A percentile compares a stretch with the other conserved stretches of the same genome.
phyloP scores from a whole-genome alignment of 2,113 vertebrate species.

The Psephotus haematonotus region DNA sequence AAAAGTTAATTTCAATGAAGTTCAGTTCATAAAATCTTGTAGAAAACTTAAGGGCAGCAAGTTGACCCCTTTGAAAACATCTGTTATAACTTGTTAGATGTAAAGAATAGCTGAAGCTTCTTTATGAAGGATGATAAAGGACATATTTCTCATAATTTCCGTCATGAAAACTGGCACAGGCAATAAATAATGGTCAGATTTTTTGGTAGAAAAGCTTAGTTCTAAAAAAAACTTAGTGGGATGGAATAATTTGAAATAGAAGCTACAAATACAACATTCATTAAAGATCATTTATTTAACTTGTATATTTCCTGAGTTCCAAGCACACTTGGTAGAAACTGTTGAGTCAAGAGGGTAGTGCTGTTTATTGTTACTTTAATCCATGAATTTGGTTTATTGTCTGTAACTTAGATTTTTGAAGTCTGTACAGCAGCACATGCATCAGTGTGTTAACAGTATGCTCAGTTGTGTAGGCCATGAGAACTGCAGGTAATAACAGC shows the following conservation, averaged over 20 bases:
- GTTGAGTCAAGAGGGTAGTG: neutral
- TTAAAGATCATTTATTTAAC: neutral
- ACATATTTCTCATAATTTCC: neutral
- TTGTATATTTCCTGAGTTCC: neutral
- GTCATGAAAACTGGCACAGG: neutral
- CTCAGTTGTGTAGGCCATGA: neutral
- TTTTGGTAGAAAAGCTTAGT: neutral
- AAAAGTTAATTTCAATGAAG: neutral
- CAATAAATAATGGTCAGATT: neutral
- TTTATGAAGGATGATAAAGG: neutral
- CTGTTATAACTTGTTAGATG: neutral
- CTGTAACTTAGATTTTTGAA: neutral
- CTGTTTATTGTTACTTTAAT: neutral
- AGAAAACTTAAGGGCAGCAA: neutral
- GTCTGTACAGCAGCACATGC: neutral
- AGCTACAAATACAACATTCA: neutral
- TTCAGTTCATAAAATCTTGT: neutral
- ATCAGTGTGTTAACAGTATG: neutral
- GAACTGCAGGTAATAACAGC: neutral
- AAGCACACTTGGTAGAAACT: neutral
- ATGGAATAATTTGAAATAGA: neutral
- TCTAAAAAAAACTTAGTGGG: neutral
- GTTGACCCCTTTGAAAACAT: neutral
- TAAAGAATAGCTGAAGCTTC: neutral
- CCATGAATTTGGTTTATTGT: neutral